Evolutionary conservation across 2,888 invertebrate genomes (phyloP).

Genomic region (Hydraecia micacea): DNA sequence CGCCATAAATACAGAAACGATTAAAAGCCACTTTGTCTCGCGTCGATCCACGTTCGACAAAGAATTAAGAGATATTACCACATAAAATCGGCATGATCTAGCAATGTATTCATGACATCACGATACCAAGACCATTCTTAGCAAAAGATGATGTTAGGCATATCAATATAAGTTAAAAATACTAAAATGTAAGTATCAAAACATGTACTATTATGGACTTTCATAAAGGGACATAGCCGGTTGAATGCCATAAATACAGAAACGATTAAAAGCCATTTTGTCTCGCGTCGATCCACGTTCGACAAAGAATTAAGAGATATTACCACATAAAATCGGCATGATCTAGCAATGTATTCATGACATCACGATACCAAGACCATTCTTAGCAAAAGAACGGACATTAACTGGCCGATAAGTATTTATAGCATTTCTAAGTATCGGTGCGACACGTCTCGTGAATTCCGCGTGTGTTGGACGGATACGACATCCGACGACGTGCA

Average conservation of each 20-base stretch:
- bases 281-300: too few species aligned
- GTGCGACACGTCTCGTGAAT: slow-evolving; percentile 17
- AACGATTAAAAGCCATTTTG: too few species aligned
- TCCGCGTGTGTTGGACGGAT: slow-evolving; percentile 32
- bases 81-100: neutral
- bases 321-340: neutral
- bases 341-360: neutral
- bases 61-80: neutral
- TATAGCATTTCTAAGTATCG: neutral
- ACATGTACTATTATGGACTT: neutral
- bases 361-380: neutral
- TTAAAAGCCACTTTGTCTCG: too few species aligned
- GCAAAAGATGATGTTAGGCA: neutral
- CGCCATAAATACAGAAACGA: too few species aligned
- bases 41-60: neutral
- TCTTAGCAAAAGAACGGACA: neutral
- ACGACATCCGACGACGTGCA: slow-evolving; percentile 37
- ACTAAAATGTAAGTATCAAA: neutral
- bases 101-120: neutral
- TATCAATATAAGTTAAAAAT: neutral
- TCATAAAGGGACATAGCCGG: neutral
- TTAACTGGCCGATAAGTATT: neutral
- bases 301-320: neutral
- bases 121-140: neutral
- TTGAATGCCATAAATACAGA: too few species aligned